Evolutionary conservation across 2,113 vertebrate genomes (phyloP).

Genomic region (Nerophis ophidion): DNA sequence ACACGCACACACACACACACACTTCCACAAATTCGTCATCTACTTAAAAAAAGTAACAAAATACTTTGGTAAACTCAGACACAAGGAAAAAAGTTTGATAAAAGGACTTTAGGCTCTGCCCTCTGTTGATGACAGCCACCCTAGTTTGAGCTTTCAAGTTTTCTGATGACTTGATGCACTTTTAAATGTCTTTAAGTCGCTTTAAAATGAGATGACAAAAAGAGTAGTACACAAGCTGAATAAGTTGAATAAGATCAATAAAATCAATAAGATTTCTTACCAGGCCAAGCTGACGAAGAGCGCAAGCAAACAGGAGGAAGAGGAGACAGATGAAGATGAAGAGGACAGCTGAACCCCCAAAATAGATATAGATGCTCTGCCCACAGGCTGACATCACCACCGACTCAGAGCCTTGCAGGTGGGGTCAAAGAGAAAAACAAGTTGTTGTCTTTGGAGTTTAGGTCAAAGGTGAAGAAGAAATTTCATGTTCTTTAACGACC

Average conservation of each 20-base stretch:
- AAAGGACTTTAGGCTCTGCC: too few relatives aligned
- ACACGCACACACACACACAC: slow-evolving; percentile 1
- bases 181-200: too few relatives aligned
- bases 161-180: too few relatives aligned
- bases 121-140: too few relatives aligned
- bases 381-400: neutral
- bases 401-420: neutral
- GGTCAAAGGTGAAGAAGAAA: neutral
- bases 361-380: neutral
- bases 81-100: too few relatives aligned
- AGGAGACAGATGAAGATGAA: neutral
- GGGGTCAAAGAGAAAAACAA: neutral
- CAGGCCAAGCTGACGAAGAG: neutral
- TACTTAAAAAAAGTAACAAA: neutral
- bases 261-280: neutral
- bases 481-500: neutral
- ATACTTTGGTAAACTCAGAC: too few relatives aligned
- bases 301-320: neutral
- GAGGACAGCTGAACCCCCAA: neutral
- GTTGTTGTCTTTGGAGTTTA: neutral
- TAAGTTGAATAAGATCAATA: too few relatives aligned
- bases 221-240: too few relatives aligned
- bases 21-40: neutral
- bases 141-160: too few relatives aligned
- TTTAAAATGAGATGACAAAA: too few relatives aligned